Conservation (phyloP, 2,113 vertebrate species). For the Actinemys pallida region DNA sequence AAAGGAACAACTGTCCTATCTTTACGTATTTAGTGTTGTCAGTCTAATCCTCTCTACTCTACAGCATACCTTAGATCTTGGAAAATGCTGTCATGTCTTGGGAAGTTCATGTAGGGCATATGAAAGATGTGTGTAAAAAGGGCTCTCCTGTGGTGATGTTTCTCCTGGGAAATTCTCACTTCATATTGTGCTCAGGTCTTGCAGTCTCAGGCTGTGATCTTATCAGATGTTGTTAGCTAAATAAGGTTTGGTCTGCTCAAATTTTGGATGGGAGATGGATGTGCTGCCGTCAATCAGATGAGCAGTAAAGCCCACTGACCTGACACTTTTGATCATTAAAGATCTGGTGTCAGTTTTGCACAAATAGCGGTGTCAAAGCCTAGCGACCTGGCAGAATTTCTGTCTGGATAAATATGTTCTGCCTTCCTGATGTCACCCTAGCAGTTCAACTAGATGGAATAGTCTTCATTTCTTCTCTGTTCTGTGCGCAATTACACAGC, state of each 20-base stretch:
- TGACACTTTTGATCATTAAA: rapidly evolving
- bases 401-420: slow-evolving; percentile 5
- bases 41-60: rapidly evolving
- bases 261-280: neutral
- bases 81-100: neutral
- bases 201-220: neutral
- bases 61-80: rapidly evolving
- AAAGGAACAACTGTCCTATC: neutral
- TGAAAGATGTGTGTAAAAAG: rapidly evolving
- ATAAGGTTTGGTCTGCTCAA: neutral
- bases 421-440: too few species aligned
- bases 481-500: too few species aligned
- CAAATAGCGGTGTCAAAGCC: slow-evolving; percentile 26
- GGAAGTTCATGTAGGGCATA: rapidly evolving
- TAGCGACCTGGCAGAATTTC: slow-evolving; percentile 6
- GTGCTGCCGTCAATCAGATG: neutral
- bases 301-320: neutral
- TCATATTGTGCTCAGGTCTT: neutral
- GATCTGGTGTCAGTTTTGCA: neutral
- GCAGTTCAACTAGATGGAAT: too few species aligned
- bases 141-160: rapidly evolving
- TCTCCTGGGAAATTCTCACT: neutral
- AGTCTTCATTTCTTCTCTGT: too few species aligned
- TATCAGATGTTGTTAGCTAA: neutral
- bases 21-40: neutral